Conservation (phyloP, 2,888 invertebrate species). For the Drosophila nigricruria region DNA sequence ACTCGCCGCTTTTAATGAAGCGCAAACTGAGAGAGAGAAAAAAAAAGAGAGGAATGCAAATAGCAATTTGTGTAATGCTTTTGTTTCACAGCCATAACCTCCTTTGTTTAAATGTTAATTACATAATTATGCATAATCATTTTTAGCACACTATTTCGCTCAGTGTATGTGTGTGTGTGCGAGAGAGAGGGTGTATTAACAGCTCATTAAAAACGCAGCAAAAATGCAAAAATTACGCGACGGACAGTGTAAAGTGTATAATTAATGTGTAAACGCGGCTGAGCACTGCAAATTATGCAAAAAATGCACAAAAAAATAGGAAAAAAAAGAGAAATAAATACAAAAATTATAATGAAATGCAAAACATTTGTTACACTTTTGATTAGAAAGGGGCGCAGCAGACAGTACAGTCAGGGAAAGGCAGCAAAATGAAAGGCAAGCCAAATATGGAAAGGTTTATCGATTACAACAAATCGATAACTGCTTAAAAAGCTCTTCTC, state of each 20-base stretch:
- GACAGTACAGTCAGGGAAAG: not conserved
- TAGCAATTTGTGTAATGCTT: constrained; percentile 72
- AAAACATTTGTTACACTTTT: constrained; percentile 56
- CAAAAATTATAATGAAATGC: not conserved
- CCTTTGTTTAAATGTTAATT: constrained; percentile 83
- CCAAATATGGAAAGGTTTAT: too few relatives aligned
- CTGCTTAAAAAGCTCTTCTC: not conserved
- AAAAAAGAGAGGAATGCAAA: constrained; percentile 65
- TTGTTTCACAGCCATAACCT: constrained; percentile 74
- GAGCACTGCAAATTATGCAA: constrained; percentile 11
- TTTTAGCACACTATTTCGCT: constrained; percentile 37
- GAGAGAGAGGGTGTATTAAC: constrained; percentile 62
- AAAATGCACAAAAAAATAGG: not conserved
- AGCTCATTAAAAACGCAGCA: constrained; percentile 79
- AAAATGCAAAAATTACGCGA: constrained; percentile 25
- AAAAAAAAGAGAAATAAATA: not conserved
- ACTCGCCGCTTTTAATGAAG: constrained; percentile 30
- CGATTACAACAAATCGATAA: not conserved
- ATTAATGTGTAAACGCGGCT: constrained; percentile 73
- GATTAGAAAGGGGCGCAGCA: constrained; percentile 13
- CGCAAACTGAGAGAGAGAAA: constrained; percentile 21
- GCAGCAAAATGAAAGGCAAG: not conserved
- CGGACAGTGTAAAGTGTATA: constrained; percentile 70
- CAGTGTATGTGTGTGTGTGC: constrained; percentile 9
- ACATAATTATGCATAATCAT: constrained; percentile 84